These are phyloP conservation scores for Anableps anableps DNA, from an alignment of 2,797 vertebrate species.

Conservation along the genomic window DNA sequence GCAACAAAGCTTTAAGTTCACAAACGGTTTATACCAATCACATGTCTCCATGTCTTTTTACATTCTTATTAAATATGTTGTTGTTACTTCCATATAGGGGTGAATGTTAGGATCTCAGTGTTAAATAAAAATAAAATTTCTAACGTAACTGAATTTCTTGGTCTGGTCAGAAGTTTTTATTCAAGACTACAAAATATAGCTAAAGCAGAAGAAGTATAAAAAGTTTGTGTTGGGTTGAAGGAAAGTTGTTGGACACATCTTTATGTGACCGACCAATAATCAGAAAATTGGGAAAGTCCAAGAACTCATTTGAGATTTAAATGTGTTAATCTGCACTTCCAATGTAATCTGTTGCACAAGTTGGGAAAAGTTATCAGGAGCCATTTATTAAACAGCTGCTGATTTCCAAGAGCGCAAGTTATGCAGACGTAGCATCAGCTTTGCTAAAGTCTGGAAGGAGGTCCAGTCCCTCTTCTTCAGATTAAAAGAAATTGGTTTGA, in stretches of 20 bases:
- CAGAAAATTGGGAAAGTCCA: not conserved
- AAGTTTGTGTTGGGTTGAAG: not conserved
- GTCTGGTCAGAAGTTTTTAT: no score
- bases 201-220: not conserved
- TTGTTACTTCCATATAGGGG: not conserved
- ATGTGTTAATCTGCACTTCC: not conserved
- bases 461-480: not conserved
- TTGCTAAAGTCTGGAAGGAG: not conserved
- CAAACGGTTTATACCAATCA: not conserved
- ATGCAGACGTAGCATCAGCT: not conserved
- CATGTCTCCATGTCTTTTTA: not conserved
- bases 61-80: not conserved
- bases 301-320: not conserved
- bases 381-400: not conserved
- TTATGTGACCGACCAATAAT: not conserved
- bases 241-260: not conserved
- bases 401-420: not conserved
- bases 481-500: not conserved
- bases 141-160: no score
- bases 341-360: not conserved
- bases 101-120: not conserved
- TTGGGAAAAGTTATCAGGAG: not conserved
- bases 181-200: not conserved
- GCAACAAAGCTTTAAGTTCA: not conserved
- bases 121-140: not conserved